Conservation (phyloP, 2,888 invertebrate species). For the Noctua pronuba region DNA sequence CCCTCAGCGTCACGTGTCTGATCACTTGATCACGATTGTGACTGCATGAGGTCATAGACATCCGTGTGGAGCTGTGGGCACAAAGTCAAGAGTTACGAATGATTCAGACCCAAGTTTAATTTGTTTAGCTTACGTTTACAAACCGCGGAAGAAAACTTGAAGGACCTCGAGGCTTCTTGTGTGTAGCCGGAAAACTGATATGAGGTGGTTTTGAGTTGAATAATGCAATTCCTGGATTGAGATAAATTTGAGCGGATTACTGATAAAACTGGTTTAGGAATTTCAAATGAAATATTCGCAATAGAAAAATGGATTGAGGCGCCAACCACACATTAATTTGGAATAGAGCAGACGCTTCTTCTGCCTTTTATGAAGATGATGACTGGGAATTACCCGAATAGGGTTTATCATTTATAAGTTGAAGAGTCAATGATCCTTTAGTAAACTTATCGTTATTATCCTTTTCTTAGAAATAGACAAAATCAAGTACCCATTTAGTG, state of each 20-base stretch:
- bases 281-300: not conserved
- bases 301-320: not conserved
- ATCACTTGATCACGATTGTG: constrained; percentile 28
- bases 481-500: not conserved
- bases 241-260: not conserved
- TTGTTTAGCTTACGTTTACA: not conserved
- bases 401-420: not conserved
- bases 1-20: not conserved
- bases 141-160: constrained; percentile 11
- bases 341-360: not conserved
- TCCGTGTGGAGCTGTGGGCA: constrained; percentile 37
- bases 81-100: constrained; percentile 30
- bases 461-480: not conserved
- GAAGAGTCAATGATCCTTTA: not conserved
- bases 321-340: not conserved
- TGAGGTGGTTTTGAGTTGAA: not conserved
- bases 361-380: not conserved
- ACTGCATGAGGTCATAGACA: constrained; percentile 48
- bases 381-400: too few relatives aligned
- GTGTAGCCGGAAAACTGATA: not conserved
- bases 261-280: not conserved
- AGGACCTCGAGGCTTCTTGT: not conserved
- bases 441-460: not conserved
- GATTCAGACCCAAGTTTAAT: constrained; percentile 38
- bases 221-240: not conserved